Base-by-base conservation (phyloP, 64 coral and sea anemone genomes). In the Cladopsammia gracilis region DNA sequence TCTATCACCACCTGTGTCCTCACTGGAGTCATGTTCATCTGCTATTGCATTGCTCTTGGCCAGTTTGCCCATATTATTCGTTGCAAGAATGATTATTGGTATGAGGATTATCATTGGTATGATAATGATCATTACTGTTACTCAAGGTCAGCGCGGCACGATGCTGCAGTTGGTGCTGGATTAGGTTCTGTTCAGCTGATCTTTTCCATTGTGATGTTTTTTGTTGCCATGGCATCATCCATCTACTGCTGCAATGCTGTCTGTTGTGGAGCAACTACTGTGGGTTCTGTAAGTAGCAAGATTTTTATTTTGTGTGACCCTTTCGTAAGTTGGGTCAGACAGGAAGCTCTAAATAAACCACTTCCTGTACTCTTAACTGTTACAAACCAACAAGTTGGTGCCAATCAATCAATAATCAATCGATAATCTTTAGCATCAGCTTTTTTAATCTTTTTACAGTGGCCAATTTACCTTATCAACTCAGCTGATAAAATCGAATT, bases 1-100 rank as follows among this genome's bases (percentile, higher is more conserved):
- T 92, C 91, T 23, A 75, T 96, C 18, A 87, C 91, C 20, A 69
- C 79, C 16, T 93, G 87, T 90, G 91, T 96, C 48, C 50, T 96
- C 3, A 34, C 78, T 90, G 73, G 62, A 70, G 58, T 86, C 11
- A 96, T 96, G 95, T 61, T 96, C 53, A 93, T 96, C 68, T 77
- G 78, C 34, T 90, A 93, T 48, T 73, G 83, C 18, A n/a, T 87
- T 79, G 91, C 95, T 57, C 15, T 93, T 10, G 46, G 70, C 44
- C 19, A 54, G 6, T 75, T 87, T 66, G 20, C 94, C 44, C 7
- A n/a, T 0, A 54, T 48, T 46, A 10, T 95, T 73, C 24, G 59
- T 45, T 86, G 79, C 44, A 3, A 45, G 69, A 9, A 59, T 66
- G 13, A 16, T 12, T 46, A 50, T 11, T 7, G 7, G 7, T 12